phyloP scores from a whole-genome alignment of 2,113 vertebrate genomes.

The Orthonyx spaldingii region DNA sequence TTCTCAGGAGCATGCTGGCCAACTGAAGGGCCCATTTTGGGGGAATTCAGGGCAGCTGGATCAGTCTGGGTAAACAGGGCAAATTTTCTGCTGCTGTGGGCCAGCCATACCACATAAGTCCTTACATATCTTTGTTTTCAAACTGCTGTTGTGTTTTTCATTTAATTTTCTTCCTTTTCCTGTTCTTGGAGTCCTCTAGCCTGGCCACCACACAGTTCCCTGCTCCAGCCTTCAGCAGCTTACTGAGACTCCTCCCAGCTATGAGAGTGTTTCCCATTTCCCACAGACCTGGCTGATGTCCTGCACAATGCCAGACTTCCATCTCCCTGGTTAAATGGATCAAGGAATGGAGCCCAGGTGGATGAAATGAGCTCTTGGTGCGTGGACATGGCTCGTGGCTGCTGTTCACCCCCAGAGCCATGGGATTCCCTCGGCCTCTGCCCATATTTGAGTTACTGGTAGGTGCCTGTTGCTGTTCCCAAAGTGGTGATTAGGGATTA shows the following conservation, averaged over 20 bases:
- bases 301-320: neutral
- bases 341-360: neutral
- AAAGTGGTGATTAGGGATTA: neutral
- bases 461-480: neutral
- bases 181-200: neutral
- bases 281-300: neutral
- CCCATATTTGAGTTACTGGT: neutral
- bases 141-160: neutral
- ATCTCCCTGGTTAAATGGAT: neutral
- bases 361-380: neutral
- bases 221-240: neutral
- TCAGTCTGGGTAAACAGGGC: neutral
- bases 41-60: neutral
- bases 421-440: neutral
- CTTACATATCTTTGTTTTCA: neutral
- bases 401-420: neutral
- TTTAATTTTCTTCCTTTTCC: neutral
- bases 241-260: neutral
- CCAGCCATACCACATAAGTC: rapidly evolving
- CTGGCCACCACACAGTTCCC: rapidly evolving
- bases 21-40: no score
- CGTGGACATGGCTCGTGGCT: neutral
- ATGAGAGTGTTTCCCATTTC: neutral
- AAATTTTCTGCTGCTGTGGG: neutral
- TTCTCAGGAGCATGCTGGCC: neutral